Conservation (phyloP, 2,797 vertebrate genomes). For the Geotrypetes seraphini region DNA sequence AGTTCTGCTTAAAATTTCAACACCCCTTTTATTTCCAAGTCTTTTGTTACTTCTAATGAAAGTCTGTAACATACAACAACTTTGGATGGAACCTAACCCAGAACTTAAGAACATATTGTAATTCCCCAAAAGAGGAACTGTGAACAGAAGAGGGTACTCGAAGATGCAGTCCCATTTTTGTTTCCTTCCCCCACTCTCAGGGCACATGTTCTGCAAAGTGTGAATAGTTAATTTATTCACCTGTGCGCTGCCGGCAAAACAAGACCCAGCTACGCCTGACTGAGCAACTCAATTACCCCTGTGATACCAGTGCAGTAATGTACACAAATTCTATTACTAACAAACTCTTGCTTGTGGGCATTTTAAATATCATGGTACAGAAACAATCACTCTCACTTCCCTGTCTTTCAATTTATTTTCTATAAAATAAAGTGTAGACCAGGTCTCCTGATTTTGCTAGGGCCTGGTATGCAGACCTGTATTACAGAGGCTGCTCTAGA, state of each 20-base stretch:
- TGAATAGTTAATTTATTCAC: conserved; percentile 56
- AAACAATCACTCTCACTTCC: too few relatives aligned
- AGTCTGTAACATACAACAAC: too few relatives aligned
- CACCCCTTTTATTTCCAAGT: too few relatives aligned
- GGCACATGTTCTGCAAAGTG: conserved; percentile 28
- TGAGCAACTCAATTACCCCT: conserved; percentile 75
- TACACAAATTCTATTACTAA: conserved; percentile 63
- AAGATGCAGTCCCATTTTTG: conserved; percentile 21
- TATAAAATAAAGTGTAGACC: too few relatives aligned
- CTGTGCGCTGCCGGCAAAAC: conserved; percentile 64
- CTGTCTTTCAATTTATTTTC: too few relatives aligned
- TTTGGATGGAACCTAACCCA: too few relatives aligned
- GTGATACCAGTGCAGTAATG: conserved; percentile 66
- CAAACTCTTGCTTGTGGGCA: conserved; percentile 47
- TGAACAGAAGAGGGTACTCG: conserved; percentile 24
- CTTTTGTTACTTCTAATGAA: too few relatives aligned
- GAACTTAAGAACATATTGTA: too few relatives aligned
- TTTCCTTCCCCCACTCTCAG: conserved; percentile 7
- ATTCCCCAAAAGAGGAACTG: conserved; percentile 36
- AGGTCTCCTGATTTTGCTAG: too few relatives aligned
- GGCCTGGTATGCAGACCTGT: too few relatives aligned
- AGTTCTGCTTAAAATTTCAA: too few relatives aligned
- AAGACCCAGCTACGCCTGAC: conserved; percentile 63
- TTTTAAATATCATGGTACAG: conserved; percentile 25
- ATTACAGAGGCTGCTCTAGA: too few relatives aligned